A percentile compares a stretch with the other conserved stretches of the same genome.
Evolutionary conservation across 2,888 invertebrate genomes (phyloP).

Genomic region (Stictocephala bisonia): DNA sequence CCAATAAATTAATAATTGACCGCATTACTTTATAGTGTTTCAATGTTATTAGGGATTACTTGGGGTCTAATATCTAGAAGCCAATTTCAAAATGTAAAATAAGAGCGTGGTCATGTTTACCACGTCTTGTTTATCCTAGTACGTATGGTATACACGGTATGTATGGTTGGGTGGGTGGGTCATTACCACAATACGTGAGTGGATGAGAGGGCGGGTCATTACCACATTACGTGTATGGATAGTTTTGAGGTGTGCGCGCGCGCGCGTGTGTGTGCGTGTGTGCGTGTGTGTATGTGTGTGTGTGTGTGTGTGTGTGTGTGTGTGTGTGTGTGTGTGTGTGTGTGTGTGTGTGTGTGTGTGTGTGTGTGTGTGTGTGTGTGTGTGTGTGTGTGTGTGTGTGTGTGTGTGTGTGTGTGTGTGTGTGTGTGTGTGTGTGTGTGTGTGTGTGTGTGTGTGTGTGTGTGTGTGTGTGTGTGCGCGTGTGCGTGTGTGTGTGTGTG

Average conservation of each 20-base stretch:
- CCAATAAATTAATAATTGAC: no score
- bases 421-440: neutral
- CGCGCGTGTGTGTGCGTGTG: neutral
- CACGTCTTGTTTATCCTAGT: no score
- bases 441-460: neutral
- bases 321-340: neutral
- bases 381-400: neutral
- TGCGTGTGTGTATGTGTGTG: neutral
- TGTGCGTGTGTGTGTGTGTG: neutral
- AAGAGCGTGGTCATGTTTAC: no score
- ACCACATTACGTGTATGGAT: no score
- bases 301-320: neutral
- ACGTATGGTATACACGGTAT: no score
- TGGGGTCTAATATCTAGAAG: no score
- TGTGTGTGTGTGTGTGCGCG: neutral
- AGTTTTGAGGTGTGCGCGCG: neutral
- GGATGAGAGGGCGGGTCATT: neutral
- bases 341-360: neutral
- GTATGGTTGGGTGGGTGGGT: no score
- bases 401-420: neutral
- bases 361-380: neutral
- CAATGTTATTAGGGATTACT: no score
- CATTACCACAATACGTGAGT: neutral
- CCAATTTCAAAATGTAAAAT: no score
- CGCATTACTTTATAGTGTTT: no score